These are phyloP conservation scores for Philhelius pedissequus DNA, from an alignment of 2,888 invertebrate species.

Conservation along the genomic window DNA sequence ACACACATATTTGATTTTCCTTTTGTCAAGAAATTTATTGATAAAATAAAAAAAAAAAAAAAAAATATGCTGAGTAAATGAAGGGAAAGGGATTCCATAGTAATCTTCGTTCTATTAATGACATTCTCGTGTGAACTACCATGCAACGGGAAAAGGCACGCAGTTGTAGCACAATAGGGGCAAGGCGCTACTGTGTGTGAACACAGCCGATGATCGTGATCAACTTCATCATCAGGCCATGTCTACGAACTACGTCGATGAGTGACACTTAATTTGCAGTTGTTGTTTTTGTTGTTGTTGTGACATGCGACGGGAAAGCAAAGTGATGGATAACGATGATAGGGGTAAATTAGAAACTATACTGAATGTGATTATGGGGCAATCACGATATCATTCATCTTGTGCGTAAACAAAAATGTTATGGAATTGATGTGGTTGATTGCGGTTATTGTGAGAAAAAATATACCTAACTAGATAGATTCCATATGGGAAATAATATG, in stretches of 20 bases:
- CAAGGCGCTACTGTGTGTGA: slow-evolving; percentile 23
- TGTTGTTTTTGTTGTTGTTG: slow-evolving; percentile 55
- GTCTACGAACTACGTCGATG: not conserved
- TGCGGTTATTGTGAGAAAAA: not conserved
- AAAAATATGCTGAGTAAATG: too few relatives aligned
- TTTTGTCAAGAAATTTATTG: slow-evolving; percentile 42
- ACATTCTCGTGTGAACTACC: slow-evolving; percentile 26
- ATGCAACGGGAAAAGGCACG: not conserved
- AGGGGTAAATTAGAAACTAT: slow-evolving; percentile 45
- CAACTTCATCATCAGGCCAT: not conserved
- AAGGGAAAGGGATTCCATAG: not conserved
- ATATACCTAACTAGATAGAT: not conserved
- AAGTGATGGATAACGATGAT: slow-evolving; percentile 38
- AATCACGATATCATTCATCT: not conserved
- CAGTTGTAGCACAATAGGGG: slow-evolving; percentile 6
- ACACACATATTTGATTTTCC: not conserved
- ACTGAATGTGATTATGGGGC: slow-evolving; percentile 4
- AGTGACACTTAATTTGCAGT: slow-evolving; percentile 55
- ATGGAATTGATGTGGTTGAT: not conserved
- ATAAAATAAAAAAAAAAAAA: slow-evolving; percentile 34
- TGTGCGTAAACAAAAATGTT: not conserved
- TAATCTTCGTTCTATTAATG: not conserved
- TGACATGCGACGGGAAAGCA: slow-evolving; percentile 24
- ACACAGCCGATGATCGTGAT: slow-evolving; percentile 26
- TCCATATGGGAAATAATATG: not conserved